phyloP scores from a whole-genome alignment of 2,797 vertebrate species.

The Ctenopoma multispine region DNA sequence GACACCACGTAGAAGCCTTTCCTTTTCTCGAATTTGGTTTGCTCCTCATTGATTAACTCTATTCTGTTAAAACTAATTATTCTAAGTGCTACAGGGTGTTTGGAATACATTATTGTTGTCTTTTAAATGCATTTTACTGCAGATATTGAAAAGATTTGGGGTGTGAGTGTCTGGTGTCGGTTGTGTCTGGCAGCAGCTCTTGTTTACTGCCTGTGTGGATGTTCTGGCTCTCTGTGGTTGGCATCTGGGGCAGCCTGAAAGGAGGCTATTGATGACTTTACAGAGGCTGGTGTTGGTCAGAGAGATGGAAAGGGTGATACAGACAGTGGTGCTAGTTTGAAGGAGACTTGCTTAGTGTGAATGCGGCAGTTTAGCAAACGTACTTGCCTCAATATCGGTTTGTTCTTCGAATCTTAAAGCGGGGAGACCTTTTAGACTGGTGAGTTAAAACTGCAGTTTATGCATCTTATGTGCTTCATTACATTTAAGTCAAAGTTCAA shows the following conservation, averaged over 20 bases:
- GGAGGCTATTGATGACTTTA: constrained; percentile 57
- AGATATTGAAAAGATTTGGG: constrained; percentile 29
- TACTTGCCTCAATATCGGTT: neutral
- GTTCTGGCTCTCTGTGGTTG: constrained; percentile 47
- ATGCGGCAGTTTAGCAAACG: constrained; percentile 13
- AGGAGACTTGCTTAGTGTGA: constrained; percentile 12
- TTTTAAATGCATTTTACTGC: constrained; percentile 28
- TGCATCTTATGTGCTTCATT: neutral
- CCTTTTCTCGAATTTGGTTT: neutral
- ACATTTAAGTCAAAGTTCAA: neutral
- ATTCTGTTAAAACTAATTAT: constrained; percentile 8
- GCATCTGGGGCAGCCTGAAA: constrained; percentile 64
- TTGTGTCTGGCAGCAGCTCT: constrained; percentile 57
- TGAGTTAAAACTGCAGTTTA: neutral
- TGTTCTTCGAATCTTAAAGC: neutral
- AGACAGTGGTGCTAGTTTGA: constrained; percentile 2
- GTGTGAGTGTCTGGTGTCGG: constrained; percentile 38
- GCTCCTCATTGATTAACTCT: neutral
- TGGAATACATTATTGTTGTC: constrained; percentile 25
- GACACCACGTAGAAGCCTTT: constrained; percentile 14
- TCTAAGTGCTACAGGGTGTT: constrained; percentile 17
- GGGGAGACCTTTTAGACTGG: neutral
- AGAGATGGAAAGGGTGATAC: constrained; percentile 36
- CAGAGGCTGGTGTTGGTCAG: constrained; percentile 35
- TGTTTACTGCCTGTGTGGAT: constrained; percentile 61